These are phyloP conservation scores for Petrophora chlorosata DNA, from an alignment of 2,888 invertebrate genomes.

Conservation along the genomic window DNA sequence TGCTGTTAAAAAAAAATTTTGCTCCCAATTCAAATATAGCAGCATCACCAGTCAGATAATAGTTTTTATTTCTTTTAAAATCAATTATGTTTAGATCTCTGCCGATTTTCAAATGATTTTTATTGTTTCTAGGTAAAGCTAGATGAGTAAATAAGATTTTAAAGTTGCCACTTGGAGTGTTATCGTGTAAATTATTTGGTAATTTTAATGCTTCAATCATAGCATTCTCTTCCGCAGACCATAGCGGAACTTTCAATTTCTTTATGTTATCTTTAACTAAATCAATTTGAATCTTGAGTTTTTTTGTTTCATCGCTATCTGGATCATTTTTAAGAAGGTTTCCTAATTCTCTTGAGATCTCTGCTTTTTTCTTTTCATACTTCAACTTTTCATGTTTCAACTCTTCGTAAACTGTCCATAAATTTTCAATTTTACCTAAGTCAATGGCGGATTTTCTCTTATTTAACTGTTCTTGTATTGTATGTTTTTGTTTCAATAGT, in stretches of 20 bases:
- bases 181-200: slow-evolving; percentile 87
- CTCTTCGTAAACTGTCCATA: slow-evolving; percentile 86
- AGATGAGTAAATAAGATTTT: slow-evolving; percentile 55
- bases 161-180: slow-evolving; percentile 80
- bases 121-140: slow-evolving; percentile 55
- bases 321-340: slow-evolving; percentile 62
- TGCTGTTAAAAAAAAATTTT: slow-evolving; percentile 77
- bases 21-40: slow-evolving; percentile 88
- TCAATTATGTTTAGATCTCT: slow-evolving; percentile 78
- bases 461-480: slow-evolving; percentile 80
- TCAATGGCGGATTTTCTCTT: slow-evolving; percentile 81
- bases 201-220: slow-evolving; percentile 85
- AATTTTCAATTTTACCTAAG: slow-evolving; percentile 79
- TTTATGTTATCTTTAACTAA: slow-evolving; percentile 86
- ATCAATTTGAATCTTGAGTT: slow-evolving; percentile 82
- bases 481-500: slow-evolving; percentile 74
- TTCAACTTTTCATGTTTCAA: slow-evolving; percentile 74
- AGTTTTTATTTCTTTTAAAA: slow-evolving; percentile 83
- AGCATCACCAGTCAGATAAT: slow-evolving; percentile 86
- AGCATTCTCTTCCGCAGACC: slow-evolving; percentile 89
- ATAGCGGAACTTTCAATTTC: slow-evolving; percentile 84
- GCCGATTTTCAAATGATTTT: slow-evolving; percentile 84
- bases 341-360: slow-evolving; percentile 77
- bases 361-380: slow-evolving; percentile 79
- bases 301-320: slow-evolving; percentile 69